A percentile compares a stretch with the other conserved stretches of the same genome.
phyloP scores from a whole-genome alignment of 2,888 invertebrate genomes.

The Anticlea derivata region DNA sequence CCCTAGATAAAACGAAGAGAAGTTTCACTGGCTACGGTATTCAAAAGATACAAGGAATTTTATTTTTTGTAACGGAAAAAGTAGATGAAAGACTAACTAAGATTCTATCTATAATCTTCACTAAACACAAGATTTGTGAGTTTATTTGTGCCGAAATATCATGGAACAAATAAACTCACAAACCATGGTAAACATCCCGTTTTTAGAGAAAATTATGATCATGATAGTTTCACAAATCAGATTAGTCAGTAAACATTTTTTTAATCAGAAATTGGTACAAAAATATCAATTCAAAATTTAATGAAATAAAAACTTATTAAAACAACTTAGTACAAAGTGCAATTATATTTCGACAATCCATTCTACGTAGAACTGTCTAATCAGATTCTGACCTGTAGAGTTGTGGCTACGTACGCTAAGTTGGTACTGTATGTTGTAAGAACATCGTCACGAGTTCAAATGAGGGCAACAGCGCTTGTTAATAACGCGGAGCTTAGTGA shows the following conservation, averaged over 20 bases:
- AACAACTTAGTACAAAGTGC: conserved; percentile 5
- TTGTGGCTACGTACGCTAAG: conserved; percentile 1
- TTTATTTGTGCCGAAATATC: no score
- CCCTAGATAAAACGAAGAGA: conserved; percentile 1
- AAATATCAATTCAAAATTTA: no score
- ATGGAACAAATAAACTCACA: no score
- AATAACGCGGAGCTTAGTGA: conserved; percentile 45
- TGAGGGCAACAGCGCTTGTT: conserved; percentile 42
- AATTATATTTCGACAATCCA: conserved; percentile 20
- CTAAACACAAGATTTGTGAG: no score
- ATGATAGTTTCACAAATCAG: no score
- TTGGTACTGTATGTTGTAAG: not conserved
- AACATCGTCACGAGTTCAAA: conserved; percentile 32
- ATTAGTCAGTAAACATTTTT: no score
- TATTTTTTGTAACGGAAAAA: not conserved
- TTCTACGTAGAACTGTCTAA: conserved; percentile 16
- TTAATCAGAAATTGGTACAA: no score
- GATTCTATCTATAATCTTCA: no score
- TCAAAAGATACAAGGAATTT: not conserved
- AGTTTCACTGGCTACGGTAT: not conserved
- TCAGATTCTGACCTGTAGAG: not conserved
- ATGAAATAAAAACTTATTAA: no score
- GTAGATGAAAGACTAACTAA: conserved; percentile 1
- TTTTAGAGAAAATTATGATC: no score
- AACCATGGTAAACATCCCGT: no score